phyloP scores from a whole-genome alignment of 2,888 invertebrate species.

The Silvanus unidentatus region DNA sequence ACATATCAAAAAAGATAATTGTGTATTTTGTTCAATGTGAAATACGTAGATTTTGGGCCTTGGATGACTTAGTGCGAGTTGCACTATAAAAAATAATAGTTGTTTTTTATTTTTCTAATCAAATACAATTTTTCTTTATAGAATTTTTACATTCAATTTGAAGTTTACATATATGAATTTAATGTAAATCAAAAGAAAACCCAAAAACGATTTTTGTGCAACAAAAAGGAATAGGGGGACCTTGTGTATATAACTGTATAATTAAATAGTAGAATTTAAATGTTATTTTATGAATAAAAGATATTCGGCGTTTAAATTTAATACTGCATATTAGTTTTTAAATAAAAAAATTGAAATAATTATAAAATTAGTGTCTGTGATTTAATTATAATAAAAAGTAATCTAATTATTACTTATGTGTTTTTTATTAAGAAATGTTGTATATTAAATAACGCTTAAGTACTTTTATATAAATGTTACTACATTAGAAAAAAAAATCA shows the following conservation, averaged over 20 bases:
- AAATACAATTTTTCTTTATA: too few species aligned
- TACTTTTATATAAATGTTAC: slow-evolving; percentile 1
- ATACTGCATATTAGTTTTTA: not conserved
- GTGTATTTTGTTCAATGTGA: too few species aligned
- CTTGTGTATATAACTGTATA: slow-evolving; percentile 6
- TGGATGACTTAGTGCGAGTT: too few species aligned
- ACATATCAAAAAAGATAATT: too few species aligned
- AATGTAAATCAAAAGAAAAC: too few species aligned
- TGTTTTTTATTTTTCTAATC: too few species aligned
- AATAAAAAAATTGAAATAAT: slow-evolving; percentile 1
- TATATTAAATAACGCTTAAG: slow-evolving; percentile 2
- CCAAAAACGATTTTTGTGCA: slow-evolving; percentile 7
- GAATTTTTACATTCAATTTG: too few species aligned
- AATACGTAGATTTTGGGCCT: too few species aligned
- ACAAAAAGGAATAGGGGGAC: slow-evolving; percentile 6
- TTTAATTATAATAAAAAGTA: slow-evolving; percentile 36
- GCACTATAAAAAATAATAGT: too few species aligned
- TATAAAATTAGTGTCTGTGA: slow-evolving; percentile 45
- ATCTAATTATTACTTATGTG: slow-evolving; percentile 9
- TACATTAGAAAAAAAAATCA: not conserved
- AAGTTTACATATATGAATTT: too few species aligned
- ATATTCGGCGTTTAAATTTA: too few species aligned
- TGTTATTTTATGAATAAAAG: too few species aligned
- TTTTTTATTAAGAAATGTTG: slow-evolving; percentile 15
- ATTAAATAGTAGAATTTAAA: not conserved